Evolutionary conservation across 2,113 vertebrate species (phyloP).

Genomic region (Scalopus aquaticus): DNA sequence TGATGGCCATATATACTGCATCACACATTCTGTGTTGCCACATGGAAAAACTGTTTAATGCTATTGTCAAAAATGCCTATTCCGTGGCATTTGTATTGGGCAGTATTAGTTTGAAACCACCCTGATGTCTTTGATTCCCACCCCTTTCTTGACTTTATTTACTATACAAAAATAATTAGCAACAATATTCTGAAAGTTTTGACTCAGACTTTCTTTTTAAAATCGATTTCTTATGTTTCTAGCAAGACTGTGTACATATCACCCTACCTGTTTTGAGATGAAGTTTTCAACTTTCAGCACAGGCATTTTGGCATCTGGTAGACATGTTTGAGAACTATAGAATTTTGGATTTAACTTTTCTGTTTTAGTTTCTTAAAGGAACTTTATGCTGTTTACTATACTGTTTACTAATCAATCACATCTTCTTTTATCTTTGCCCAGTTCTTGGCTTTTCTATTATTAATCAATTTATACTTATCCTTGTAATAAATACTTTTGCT

Average conservation of each 20-base stretch:
- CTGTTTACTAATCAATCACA: neutral
- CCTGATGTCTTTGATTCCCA: neutral
- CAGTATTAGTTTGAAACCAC: neutral
- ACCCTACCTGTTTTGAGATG: neutral
- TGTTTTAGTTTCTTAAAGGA: constrained; percentile 34
- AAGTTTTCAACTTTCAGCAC: neutral
- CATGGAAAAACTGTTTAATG: neutral
- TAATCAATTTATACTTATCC: neutral
- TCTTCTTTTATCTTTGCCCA: constrained; percentile 14
- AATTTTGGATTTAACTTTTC: neutral
- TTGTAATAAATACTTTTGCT: neutral
- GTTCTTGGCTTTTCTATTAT: constrained; percentile 11
- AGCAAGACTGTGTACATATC: neutral
- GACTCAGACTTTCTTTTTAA: neutral
- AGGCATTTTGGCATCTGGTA: neutral
- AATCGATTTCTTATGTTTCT: neutral
- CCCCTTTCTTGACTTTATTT: neutral
- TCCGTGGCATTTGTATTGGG: neutral
- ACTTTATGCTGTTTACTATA: neutral
- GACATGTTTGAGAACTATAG: neutral
- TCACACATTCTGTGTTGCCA: neutral
- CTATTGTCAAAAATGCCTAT: neutral
- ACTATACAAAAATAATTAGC: neutral
- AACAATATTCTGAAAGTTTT: constrained; percentile 28
- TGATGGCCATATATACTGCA: neutral